Base-by-base conservation (phyloP, 2,113 vertebrate genomes). In the Rhegmatorhina hoffmannsi region DNA sequence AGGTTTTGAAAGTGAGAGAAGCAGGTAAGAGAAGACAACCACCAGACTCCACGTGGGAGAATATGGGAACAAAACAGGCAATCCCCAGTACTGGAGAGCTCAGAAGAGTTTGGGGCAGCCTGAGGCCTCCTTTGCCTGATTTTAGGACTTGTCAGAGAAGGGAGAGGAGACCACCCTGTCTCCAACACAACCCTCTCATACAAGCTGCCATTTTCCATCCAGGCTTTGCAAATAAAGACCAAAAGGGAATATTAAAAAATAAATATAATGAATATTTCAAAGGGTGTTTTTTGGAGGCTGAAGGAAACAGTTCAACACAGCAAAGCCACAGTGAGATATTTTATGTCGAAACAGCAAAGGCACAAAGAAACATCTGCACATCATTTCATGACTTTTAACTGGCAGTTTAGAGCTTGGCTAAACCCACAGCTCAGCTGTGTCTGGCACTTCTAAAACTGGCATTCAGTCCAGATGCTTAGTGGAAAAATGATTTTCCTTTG, bases 401-500 rank as follows among this genome's bases (percentile, higher is more conserved):
- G 87, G 74, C 56, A 69, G 92, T 96, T 94, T 44, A 66, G 76
- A 93, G 69, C 66, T 7, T 15, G 69, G 83, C 36, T 86, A 86
- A 90, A 68, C 76, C 93, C 68, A 67, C 36, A 82, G 92, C 92
- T 89, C 85, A 29, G 68, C 70, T 67, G 31, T 46, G 76, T 49
- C 86, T 93, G 93, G 85, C 80, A 64, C 73, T 91, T 80, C 77
- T 78, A 25, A 70, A 96, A 60, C 60, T 55, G 69, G 52, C 69
- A 68, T 40, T 92, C 73, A 87, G 83, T 86, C 89, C 93, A 97
- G 93, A 95, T 92, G 84, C 87, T 78, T 5, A 24, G 75, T 59
- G 82, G 84, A 69, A 96, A 96, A 96, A 92, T 53, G 17, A 76
- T 81, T 94, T 97, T 81, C 74, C 82, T 95, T 95, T 53, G 49